Conservation (phyloP, 1,140 invertebrate genomes). For the Drosophila kohkoa region DNA sequence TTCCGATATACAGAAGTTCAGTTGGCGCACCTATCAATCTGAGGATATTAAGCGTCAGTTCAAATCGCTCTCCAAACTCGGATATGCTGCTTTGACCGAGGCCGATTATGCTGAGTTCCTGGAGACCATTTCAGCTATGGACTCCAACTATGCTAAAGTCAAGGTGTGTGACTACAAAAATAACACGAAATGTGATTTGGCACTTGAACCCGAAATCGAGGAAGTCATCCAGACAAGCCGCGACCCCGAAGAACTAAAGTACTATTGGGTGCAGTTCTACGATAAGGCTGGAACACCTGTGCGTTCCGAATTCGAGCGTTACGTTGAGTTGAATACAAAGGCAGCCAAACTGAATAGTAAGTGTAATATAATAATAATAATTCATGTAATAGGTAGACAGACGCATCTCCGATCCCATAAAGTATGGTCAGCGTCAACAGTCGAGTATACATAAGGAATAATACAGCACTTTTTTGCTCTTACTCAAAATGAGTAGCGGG, state of each 20-base stretch:
- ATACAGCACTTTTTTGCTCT: too few species aligned
- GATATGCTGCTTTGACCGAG: conserved; percentile 89
- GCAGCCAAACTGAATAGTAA: conserved; percentile 89
- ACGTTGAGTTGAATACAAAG: conserved; percentile 92
- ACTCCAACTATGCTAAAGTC: conserved; percentile 91
- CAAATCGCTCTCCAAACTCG: conserved; percentile 88
- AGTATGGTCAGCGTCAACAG: too few species aligned
- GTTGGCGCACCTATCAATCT: conserved; percentile 88
- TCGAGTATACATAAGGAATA: too few species aligned
- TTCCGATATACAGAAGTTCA: conserved; percentile 87
- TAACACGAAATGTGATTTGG: conserved; percentile 88
- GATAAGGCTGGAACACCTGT: conserved; percentile 90
- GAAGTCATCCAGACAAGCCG: conserved; percentile 88
- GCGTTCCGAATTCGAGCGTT: conserved; percentile 88
- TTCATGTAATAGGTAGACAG: too few species aligned
- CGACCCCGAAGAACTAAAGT: conserved; percentile 90
- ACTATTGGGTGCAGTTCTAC: conserved; percentile 92
- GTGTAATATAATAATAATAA: conserved; percentile 8
- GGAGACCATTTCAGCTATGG: conserved; percentile 89
- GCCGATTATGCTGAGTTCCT: conserved; percentile 88
- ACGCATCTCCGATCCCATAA: too few species aligned
- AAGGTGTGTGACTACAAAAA: conserved; percentile 91
- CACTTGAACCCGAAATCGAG: conserved; percentile 91
- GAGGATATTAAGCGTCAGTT: conserved; percentile 88
- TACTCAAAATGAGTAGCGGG: too few species aligned